A percentile compares a stretch with the other conserved stretches of the same genome.
Evolutionary conservation across 1,140 invertebrate species (phyloP).

Genomic region (Thalassaphorura encarpata): DNA sequence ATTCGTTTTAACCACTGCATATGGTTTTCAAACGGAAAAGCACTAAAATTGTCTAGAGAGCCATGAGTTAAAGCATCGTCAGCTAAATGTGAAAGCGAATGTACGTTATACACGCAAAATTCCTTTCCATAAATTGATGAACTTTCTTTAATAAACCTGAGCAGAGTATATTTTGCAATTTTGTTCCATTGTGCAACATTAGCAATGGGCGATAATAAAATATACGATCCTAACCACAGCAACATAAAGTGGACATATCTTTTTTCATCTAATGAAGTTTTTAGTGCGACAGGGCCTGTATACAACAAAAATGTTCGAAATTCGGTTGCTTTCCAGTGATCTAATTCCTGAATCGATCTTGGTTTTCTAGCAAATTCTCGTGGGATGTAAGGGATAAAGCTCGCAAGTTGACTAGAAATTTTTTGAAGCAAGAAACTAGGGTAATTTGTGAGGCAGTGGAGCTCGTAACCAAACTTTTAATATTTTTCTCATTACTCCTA

Average conservation of each 20-base stretch:
- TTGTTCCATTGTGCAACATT: not conserved
- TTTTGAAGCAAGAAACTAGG: too few relatives aligned
- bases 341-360: constrained; percentile 35
- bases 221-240: constrained; percentile 34
- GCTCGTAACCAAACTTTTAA: constrained; percentile 2
- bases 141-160: not conserved
- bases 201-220: constrained; percentile 14
- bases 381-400: constrained; percentile 24
- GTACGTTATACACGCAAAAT: not conserved
- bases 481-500: constrained; percentile 14
- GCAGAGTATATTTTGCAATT: not conserved
- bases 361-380: constrained; percentile 39
- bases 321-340: constrained; percentile 43
- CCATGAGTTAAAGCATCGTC: not conserved
- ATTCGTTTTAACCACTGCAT: not conserved
- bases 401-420: not conserved
- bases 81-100: not conserved
- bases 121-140: constrained; percentile 3
- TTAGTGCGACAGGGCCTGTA: constrained; percentile 38
- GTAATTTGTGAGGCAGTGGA: too few relatives aligned
- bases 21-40: not conserved
- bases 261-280: constrained; percentile 33
- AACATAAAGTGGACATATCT: constrained; percentile 38
- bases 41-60: not conserved
- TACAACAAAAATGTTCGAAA: constrained; percentile 41